Evolutionary conservation across 35 echinoderm and acorn worm species (phyloP).

Genomic region (Strongylocentrotus purpuratus): DNA sequence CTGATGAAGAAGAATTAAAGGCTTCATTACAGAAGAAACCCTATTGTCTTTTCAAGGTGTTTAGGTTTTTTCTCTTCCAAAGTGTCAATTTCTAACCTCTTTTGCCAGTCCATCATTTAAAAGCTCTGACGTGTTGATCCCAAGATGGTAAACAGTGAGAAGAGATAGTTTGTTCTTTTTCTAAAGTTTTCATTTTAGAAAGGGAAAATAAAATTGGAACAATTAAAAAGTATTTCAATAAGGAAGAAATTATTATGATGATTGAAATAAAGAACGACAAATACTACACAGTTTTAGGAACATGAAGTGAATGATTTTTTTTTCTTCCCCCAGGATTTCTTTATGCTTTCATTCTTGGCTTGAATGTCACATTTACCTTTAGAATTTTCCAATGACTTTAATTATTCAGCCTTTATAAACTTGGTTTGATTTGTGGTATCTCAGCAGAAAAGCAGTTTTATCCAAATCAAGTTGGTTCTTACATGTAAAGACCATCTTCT

Average conservation of each 20-base stretch:
- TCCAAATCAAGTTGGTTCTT: neutral
- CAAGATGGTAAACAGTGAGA: neutral
- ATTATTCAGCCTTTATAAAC: neutral
- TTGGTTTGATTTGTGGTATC: neutral
- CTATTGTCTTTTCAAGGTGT: slow-evolving; percentile 1
- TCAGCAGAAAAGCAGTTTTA: neutral
- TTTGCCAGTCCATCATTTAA: neutral
- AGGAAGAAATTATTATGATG: neutral
- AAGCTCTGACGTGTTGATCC: neutral
- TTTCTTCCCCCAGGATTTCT: neutral
- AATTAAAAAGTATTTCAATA: neutral
- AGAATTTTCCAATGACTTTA: too few relatives aligned
- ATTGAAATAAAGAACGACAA: neutral
- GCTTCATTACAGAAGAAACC: neutral
- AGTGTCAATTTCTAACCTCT: neutral
- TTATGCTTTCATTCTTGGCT: neutral
- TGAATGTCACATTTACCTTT: neutral
- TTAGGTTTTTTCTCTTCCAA: neutral
- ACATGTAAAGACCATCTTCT: neutral
- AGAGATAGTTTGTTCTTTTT: neutral
- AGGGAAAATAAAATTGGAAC: neutral
- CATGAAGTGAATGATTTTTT: neutral
- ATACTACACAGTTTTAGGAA: neutral
- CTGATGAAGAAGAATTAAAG: neutral
- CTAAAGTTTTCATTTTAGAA: neutral